phyloP scores from a whole-genome alignment of 1,140 invertebrate genomes.

The Telenomus remus region DNA sequence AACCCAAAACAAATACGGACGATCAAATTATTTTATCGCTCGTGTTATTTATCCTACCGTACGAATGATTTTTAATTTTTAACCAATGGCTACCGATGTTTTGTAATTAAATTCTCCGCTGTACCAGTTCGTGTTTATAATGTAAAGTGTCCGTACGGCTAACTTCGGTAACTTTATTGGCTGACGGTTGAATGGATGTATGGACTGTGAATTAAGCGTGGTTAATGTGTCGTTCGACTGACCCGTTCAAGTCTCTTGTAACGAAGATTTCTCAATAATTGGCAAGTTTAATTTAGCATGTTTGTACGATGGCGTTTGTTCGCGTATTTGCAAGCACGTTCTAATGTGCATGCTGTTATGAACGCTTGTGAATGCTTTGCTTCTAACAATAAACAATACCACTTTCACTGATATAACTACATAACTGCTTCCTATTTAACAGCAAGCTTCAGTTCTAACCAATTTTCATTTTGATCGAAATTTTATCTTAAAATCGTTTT shows the following conservation, averaged over 20 bases:
- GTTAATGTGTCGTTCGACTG: slow-evolving; percentile 37
- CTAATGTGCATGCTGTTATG: slow-evolving; percentile 38
- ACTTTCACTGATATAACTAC: no score
- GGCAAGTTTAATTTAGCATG: slow-evolving; percentile 41
- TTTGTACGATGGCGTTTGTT: slow-evolving; percentile 34
- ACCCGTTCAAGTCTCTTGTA: slow-evolving; percentile 42
- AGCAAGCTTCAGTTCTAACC: no score
- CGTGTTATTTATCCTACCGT: no score
- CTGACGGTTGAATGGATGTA: slow-evolving; percentile 9
- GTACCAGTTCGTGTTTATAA: slow-evolving; percentile 2
- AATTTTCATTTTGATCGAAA: no score
- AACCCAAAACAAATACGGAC: no score
- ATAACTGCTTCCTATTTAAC: no score
- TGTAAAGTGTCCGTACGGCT: neutral
- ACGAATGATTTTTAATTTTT: no score
- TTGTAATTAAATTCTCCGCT: neutral
- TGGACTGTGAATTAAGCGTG: slow-evolving; percentile 19
- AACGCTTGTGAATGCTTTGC: slow-evolving; percentile 25
- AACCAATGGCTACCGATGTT: neutral
- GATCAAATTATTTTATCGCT: no score
- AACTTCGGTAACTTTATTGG: slow-evolving; percentile 23
- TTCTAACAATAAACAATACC: slow-evolving; percentile 28
- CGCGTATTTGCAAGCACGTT: slow-evolving; percentile 28
- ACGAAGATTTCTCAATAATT: slow-evolving; percentile 44
- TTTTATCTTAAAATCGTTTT: no score